These are phyloP conservation scores for Pachypanchax playfairii DNA, from an alignment of 2,113 vertebrate genomes.

Conservation along the genomic window DNA sequence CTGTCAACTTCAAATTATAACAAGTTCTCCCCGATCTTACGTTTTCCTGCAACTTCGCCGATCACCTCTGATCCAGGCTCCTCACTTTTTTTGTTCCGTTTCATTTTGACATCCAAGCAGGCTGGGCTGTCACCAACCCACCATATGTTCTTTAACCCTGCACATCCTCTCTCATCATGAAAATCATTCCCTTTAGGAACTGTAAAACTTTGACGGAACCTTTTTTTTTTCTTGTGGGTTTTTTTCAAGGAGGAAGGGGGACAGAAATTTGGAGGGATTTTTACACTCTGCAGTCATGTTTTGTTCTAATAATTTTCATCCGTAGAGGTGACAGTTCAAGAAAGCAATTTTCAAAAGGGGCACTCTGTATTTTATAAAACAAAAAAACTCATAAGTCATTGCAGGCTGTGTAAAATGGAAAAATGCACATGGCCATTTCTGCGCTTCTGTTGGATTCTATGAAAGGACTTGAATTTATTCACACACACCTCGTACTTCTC, in stretches of 20 bases:
- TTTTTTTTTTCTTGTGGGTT: slow-evolving; percentile 18
- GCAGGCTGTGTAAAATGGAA: slow-evolving; percentile 77
- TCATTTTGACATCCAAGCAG: slow-evolving; percentile 39
- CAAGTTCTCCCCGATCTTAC: slow-evolving; percentile 25
- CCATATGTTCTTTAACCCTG: not conserved
- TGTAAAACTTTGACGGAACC: slow-evolving; percentile 77
- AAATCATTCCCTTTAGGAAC: slow-evolving; percentile 86
- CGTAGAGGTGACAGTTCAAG: slow-evolving; percentile 59
- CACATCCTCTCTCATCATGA: slow-evolving; percentile 77
- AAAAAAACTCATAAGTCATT: slow-evolving; percentile 81
- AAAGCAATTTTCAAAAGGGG: slow-evolving; percentile 61
- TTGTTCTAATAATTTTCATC: slow-evolving; percentile 55
- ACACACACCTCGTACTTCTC: slow-evolving; percentile 59
- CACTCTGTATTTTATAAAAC: slow-evolving; percentile 79
- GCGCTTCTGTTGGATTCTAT: slow-evolving; percentile 87
- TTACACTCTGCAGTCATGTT: slow-evolving; percentile 66
- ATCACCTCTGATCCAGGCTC: slow-evolving; percentile 33
- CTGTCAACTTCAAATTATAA: slow-evolving; percentile 69
- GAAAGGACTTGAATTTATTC: slow-evolving; percentile 85
- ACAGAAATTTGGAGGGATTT: slow-evolving; percentile 62
- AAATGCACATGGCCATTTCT: slow-evolving; percentile 78
- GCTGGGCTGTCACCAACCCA: slow-evolving; percentile 28
- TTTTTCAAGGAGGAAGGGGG: slow-evolving; percentile 38
- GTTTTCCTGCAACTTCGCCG: slow-evolving; percentile 2
- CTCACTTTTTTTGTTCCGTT: slow-evolving; percentile 31